Evolutionary conservation across 2,888 invertebrate species (phyloP).

Genomic region (Drymonia ruficornis): DNA sequence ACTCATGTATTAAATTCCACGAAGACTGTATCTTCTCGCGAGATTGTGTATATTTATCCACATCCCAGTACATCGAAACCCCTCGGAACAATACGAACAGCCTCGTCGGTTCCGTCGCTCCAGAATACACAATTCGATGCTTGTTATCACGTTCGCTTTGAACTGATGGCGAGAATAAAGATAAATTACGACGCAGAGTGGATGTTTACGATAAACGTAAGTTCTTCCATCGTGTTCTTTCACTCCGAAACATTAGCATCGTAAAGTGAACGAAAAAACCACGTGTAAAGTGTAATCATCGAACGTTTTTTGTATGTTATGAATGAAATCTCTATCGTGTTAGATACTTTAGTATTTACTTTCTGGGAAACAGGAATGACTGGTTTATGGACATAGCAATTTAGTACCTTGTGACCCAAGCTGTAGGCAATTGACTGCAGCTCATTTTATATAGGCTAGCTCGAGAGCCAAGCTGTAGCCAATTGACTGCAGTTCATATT

Average conservation of each 20-base stretch:
- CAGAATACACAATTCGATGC: constrained; percentile 6
- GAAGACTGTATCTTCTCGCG: not conserved
- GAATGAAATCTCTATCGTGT: no score
- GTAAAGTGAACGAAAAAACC: constrained; percentile 16
- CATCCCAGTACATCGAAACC: not conserved
- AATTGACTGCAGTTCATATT: no score
- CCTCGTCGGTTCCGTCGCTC: constrained; percentile 11
- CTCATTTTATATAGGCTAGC: no score
- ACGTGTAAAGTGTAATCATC: constrained; percentile 9
- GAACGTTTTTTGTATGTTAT: not conserved
- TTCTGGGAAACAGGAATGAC: no score
- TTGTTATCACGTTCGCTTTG: constrained; percentile 17
- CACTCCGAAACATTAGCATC: constrained; percentile 25
- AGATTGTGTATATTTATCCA: not conserved
- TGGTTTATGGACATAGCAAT: no score
- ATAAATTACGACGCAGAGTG: constrained; percentile 18
- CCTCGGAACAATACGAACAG: not conserved
- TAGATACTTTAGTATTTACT: no score
- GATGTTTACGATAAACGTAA: constrained; percentile 23
- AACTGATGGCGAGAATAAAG: constrained; percentile 14
- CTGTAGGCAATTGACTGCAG: no score
- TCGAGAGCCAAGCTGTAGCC: no score
- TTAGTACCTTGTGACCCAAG: no score
- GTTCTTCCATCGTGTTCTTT: constrained; percentile 21
- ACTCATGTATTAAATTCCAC: not conserved